Evolutionary conservation across 2,888 invertebrate genomes (phyloP).

Genomic region (Adelognathus sp.): DNA sequence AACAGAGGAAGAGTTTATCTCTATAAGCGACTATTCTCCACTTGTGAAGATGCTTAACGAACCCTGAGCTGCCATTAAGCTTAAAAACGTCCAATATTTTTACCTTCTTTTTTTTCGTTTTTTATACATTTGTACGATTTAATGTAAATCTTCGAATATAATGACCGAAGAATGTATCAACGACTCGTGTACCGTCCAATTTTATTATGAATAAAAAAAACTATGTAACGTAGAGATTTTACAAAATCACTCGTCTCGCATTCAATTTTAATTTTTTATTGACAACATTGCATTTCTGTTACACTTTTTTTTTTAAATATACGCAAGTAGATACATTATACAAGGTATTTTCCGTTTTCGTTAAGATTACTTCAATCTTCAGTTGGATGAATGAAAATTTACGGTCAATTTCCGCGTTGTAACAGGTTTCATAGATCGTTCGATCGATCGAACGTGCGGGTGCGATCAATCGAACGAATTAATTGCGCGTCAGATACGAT

Average conservation of each 20-base stretch:
- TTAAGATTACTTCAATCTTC: constrained; percentile 66
- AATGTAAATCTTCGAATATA: constrained; percentile 36
- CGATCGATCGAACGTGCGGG: not conserved
- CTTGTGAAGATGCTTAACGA: constrained; percentile 4
- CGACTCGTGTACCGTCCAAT: constrained; percentile 27
- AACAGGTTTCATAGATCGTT: constrained; percentile 30
- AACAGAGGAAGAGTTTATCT: constrained; percentile 36
- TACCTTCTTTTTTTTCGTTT: constrained; percentile 37
- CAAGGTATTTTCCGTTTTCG: constrained; percentile 65
- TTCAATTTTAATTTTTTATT: constrained; percentile 78
- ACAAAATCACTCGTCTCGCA: constrained; percentile 60
- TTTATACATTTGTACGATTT: constrained; percentile 55
- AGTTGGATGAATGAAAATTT: constrained; percentile 58
- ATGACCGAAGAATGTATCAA: constrained; percentile 24
- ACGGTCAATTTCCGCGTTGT: constrained; percentile 32
- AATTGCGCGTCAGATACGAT: not conserved
- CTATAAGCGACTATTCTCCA: constrained; percentile 10
- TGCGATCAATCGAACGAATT: constrained; percentile 8
- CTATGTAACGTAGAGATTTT: too few relatives aligned
- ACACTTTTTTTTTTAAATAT: constrained; percentile 75
- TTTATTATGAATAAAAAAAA: constrained; percentile 5
- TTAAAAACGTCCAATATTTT: constrained; percentile 59
- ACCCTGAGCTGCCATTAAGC: constrained; percentile 41
- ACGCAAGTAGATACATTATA: constrained; percentile 76
- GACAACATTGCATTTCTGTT: constrained; percentile 80